Conservation (phyloP, 1,140 invertebrate species). For the Chymomyza costata region DNA sequence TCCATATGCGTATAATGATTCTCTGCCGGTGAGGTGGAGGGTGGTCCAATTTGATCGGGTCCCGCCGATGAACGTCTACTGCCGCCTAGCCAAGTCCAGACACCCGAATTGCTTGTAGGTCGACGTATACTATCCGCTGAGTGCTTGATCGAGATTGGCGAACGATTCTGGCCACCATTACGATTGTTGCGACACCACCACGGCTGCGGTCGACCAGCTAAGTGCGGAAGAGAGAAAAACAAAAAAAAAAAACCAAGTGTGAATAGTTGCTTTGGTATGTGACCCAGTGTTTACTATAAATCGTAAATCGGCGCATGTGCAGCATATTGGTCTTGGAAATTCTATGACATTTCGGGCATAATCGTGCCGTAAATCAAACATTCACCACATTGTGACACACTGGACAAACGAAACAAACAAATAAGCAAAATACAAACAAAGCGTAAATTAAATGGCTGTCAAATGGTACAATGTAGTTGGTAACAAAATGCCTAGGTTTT, state of each 20-base stretch:
- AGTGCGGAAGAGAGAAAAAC: constrained; percentile 1
- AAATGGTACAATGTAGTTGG: constrained; percentile 52
- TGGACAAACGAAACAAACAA: constrained; percentile 19
- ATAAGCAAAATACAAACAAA: constrained; percentile 69
- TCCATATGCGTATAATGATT: constrained; percentile 85
- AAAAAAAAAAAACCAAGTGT: constrained; percentile 3
- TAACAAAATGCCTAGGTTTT: constrained; percentile 37
- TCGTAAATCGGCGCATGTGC: constrained; percentile 3
- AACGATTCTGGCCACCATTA: constrained; percentile 61
- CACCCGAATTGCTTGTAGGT: constrained; percentile 79
- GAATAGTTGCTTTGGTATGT: constrained; percentile 32
- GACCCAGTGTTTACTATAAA: no score
- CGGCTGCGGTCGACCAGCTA: constrained; percentile 72
- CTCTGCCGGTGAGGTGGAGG: constrained; percentile 77
- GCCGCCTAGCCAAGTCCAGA: constrained; percentile 81
- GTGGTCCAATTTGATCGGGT: constrained; percentile 75
- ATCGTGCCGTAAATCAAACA: constrained; percentile 70
- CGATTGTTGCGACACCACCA: constrained; percentile 75
- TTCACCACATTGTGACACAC: constrained; percentile 51
- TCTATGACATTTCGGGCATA: constrained; percentile 68
- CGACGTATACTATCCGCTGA: constrained; percentile 75
- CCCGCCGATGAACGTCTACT: constrained; percentile 76
- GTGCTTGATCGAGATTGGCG: constrained; percentile 70
- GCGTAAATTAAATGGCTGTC: constrained; percentile 71
- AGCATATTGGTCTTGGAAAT: constrained; percentile 24